Base-by-base conservation (phyloP, 2,113 vertebrate genomes). In the Willisornis vidua region DNA sequence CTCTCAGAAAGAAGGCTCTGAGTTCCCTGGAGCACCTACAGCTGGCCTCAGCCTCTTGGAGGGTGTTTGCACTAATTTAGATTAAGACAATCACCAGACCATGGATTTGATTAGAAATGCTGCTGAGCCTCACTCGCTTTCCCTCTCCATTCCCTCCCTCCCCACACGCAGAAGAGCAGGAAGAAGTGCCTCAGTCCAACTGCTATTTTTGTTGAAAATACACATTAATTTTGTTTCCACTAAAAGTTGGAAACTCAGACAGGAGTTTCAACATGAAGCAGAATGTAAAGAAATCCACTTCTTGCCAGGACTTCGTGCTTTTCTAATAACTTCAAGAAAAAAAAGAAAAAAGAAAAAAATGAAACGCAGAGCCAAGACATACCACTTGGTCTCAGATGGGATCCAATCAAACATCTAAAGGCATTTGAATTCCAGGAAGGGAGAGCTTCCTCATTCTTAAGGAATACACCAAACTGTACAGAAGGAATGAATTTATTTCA, bases 391-490 rank as follows among this genome's bases (percentile, higher is more conserved):
- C 93, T 96, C 24, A 0, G 89, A 85, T 75, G 80, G 94, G 94
- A 94, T 61, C 76, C 48, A 83, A 95, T 84, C 94, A 96, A 92
- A 93, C 91, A 78, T 90, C 84, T 65, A 55, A 78, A 96, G 70
- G 70, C 80, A 89, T 62, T 33, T 46, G 70, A 63, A 95, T 95
- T 93, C 73, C 89, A 85, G 84, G 81, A 93, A 95, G 45, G 76
- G 73, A 93, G 37, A 89, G 52, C 80, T 96, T 95, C 91, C 94
- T 94, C 86, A 49, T 96, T 96, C 94, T 75, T 89, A 18, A 84
- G 61, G 68, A 93, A 19, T 45, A 91, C 7, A 92, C 61, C 35
- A 70, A 83, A 93, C 70, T 0, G 1, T 77, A 55, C 86, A 92
- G 73, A 89, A 92, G 89, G 86, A 95, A 95, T 68, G 76, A 81